A percentile compares a stretch with the other conserved stretches of the same genome.
Conservation (phyloP, 2,113 vertebrate genomes). For the Colistium nudipinnis region DNA sequence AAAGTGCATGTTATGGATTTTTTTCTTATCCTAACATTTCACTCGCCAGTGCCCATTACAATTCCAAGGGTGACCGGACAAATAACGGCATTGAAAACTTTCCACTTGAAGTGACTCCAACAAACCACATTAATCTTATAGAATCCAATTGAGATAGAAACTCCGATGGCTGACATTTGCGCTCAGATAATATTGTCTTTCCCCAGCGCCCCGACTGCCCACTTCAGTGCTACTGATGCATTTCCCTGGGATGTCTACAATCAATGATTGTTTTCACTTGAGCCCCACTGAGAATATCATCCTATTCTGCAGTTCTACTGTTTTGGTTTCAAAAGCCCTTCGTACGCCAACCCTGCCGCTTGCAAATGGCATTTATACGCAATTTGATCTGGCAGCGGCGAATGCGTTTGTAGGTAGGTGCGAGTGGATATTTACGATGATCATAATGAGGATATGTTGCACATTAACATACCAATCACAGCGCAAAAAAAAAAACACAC, state of each 20-base stretch:
- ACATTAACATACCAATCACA: background rate
- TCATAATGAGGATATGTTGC: background rate
- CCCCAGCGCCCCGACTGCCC: background rate
- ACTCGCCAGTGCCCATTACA: background rate
- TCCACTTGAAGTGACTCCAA: conserved; percentile 7
- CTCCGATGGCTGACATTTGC: conserved; percentile 4
- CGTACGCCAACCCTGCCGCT: background rate
- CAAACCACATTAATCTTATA: conserved; percentile 4
- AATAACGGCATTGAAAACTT: background rate
- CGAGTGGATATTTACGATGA: background rate
- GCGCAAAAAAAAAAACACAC: background rate
- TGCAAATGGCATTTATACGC: background rate
- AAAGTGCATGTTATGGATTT: background rate
- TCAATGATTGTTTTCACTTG: background rate
- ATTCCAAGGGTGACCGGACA: background rate
- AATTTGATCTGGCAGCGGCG: background rate
- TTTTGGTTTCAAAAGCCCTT: background rate
- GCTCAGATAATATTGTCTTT: background rate
- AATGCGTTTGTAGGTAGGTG: background rate
- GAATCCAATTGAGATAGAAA: background rate
- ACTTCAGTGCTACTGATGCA: background rate
- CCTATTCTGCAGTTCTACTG: background rate
- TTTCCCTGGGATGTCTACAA: background rate
- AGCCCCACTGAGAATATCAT: background rate
- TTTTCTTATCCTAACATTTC: background rate